phyloP scores from a whole-genome alignment of 2,113 vertebrate species.

The Drymodes brunneopygia region DNA sequence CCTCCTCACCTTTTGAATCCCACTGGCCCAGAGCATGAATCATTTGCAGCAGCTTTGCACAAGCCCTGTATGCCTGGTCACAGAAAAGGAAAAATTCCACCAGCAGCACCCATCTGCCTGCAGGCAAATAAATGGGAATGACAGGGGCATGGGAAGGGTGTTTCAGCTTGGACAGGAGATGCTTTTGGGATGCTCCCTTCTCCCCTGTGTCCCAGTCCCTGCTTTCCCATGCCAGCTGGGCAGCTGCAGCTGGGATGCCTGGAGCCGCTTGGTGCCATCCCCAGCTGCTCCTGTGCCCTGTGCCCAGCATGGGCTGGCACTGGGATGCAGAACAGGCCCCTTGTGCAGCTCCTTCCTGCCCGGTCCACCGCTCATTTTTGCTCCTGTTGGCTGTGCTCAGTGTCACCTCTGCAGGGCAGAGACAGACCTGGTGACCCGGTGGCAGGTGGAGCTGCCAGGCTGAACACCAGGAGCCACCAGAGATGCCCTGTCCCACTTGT shows the following conservation, averaged over 20 bases:
- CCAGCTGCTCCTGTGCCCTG: background rate
- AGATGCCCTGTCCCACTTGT: background rate
- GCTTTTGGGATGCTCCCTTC: background rate
- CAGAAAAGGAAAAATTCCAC: background rate
- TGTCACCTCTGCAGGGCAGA: background rate
- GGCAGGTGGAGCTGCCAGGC: background rate
- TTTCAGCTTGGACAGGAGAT: background rate
- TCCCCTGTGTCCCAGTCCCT: background rate
- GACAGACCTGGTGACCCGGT: rapidly evolving
- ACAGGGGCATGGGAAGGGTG: rapidly evolving
- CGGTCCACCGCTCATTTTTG: rapidly evolving
- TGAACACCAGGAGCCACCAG: background rate
- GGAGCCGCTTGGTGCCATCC: background rate
- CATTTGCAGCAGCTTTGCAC: background rate
- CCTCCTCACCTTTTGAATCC: background rate
- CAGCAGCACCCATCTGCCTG: background rate
- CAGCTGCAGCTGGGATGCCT: background rate
- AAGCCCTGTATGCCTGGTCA: background rate
- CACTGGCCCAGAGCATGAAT: background rate
- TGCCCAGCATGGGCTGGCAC: background rate
- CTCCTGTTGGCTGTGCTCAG: rapidly evolving
- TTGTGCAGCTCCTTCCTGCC: background rate
- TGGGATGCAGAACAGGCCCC: background rate
- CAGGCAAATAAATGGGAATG: background rate
- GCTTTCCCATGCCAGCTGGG: background rate